These are phyloP conservation scores for Saguinus imperator DNA, from an alignment of 2,113 vertebrate genomes.

Conservation along the genomic window DNA sequence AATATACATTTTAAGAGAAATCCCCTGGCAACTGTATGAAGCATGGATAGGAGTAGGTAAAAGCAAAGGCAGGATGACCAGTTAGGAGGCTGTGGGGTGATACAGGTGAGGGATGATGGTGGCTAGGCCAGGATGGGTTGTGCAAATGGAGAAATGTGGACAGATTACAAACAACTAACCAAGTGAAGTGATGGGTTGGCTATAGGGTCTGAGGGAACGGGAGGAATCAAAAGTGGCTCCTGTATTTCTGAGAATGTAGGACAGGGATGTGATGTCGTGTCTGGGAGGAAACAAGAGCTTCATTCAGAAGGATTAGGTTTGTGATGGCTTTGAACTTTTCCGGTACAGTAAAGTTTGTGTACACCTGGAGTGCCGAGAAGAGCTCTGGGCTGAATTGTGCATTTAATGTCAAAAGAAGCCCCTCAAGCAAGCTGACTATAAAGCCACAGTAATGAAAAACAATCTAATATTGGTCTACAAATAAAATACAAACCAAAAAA, in stretches of 20 bases:
- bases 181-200: not conserved
- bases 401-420: not conserved
- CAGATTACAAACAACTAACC: not conserved
- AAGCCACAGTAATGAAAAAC: conserved; percentile 32
- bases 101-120: not conserved
- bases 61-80: not conserved
- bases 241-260: not conserved
- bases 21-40: not conserved
- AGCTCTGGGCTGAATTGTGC: not conserved
- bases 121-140: not conserved
- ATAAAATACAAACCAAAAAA: conserved; percentile 2
- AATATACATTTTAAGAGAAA: not conserved
- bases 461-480: not conserved
- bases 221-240: not conserved
- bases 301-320: not conserved
- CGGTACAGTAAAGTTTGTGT: not conserved
- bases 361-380: not conserved
- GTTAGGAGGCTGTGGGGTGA: not conserved
- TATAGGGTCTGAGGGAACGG: not conserved
- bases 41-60: not conserved
- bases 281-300: not conserved
- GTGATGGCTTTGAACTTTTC: not conserved
- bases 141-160: not conserved
- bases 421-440: not conserved
- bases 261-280: too few species aligned